These are phyloP conservation scores for Mesorhabditis sp. DNA, from an alignment of 2,888 invertebrate species.

Conservation along the genomic window DNA sequence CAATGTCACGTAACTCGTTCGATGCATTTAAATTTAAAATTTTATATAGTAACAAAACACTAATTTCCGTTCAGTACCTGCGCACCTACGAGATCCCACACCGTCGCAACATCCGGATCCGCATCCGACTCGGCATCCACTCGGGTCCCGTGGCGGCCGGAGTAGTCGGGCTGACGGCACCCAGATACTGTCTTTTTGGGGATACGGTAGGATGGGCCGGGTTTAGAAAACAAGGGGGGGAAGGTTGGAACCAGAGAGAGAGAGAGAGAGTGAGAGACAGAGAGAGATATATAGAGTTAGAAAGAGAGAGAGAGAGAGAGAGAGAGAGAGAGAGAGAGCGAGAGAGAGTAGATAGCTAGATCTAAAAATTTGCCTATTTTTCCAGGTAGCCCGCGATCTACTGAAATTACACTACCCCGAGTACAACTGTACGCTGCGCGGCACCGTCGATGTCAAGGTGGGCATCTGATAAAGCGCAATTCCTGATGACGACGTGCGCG, in stretches of 20 bases:
- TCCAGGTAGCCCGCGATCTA: constrained; percentile 20
- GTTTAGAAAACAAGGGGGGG: too few species aligned
- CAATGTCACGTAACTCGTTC: neutral
- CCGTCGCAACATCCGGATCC: constrained; percentile 33
- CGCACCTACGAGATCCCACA: constrained; percentile 46
- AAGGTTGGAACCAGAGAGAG: too few species aligned
- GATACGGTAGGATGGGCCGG: constrained; percentile 39
- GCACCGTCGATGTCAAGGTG: constrained; percentile 50
- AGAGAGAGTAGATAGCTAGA: too few species aligned
- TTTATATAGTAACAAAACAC: too few species aligned
- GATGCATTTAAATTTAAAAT: too few species aligned
- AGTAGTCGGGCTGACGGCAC: constrained; percentile 49
- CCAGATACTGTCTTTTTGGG: constrained; percentile 56
- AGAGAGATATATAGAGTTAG: neutral
- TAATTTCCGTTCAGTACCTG: constrained; percentile 14
- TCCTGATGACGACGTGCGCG: neutral
- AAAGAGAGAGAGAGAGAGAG: neutral
- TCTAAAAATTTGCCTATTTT: constrained; percentile 22
- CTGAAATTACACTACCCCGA: constrained; percentile 41
- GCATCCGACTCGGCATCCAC: constrained; percentile 53
- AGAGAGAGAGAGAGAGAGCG: too few species aligned
- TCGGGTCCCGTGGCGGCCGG: constrained; percentile 54
- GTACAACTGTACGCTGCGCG: constrained; percentile 40
- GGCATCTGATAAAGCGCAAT: neutral
- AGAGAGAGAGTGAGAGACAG: too few species aligned